phyloP scores from a whole-genome alignment of 2,888 invertebrate genomes.

The Lycia hirtaria region DNA sequence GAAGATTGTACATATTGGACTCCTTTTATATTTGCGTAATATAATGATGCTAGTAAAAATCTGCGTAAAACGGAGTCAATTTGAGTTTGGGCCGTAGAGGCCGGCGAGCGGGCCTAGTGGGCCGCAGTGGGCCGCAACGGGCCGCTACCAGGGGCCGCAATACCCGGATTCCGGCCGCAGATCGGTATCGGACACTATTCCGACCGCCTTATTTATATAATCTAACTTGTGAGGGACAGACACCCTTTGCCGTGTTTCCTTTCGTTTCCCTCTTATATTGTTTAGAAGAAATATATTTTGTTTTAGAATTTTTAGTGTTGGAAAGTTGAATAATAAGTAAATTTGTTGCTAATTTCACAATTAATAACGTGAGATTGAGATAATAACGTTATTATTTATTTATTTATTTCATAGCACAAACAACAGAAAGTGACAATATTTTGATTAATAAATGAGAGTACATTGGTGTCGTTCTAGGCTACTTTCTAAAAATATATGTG shows the following conservation, averaged over 20 bases:
- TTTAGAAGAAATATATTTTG: constrained; percentile 28
- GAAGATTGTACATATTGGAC: constrained; percentile 42
- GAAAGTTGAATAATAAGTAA: not conserved
- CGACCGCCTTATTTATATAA: constrained; percentile 83
- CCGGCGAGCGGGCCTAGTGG: constrained; percentile 40
- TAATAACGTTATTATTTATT: no score
- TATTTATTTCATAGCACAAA: no score
- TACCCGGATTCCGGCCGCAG: constrained; percentile 50
- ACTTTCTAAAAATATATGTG: no score
- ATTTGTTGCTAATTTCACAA: not conserved
- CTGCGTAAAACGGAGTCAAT: constrained; percentile 77
- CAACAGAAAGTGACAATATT: no score
- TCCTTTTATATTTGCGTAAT: constrained; percentile 55
- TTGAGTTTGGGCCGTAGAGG: constrained; percentile 54
- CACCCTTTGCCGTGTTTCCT: constrained; percentile 62
- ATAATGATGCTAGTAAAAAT: constrained; percentile 68
- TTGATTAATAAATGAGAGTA: no score
- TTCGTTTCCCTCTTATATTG: constrained; percentile 38
- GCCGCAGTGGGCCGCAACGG: constrained; percentile 7
- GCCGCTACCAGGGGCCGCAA: constrained; percentile 47
- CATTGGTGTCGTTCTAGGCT: no score
- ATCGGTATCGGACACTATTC: constrained; percentile 77
- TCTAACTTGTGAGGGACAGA: constrained; percentile 83
- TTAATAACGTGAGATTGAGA: no score
- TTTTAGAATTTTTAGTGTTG: constrained; percentile 16